Evolutionary conservation across 2,888 invertebrate species (phyloP), one percentile per base, ranked within the genome.

Genomic region (Synanthedon andrenaeformis): DNA sequence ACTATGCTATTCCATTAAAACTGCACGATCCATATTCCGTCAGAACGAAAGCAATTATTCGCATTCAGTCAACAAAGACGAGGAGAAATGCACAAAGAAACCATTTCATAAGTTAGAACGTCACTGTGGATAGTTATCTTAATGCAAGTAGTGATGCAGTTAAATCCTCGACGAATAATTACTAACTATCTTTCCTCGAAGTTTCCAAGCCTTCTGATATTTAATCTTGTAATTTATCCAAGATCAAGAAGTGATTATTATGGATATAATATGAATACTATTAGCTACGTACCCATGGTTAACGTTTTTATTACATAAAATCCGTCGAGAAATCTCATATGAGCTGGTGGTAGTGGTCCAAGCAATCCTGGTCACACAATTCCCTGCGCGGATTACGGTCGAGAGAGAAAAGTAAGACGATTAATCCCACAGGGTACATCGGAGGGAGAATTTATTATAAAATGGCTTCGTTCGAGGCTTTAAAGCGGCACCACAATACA

Each of bases 381-480:
- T 81, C 82, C 79, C 82, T 72, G 69, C 67, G 76, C 75, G 83
- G 82, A 82, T 86, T 81, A 83, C 71, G 71, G 72, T 63, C 62
- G 72, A 74, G 80, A 81, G 82, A 82, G 81, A 82, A 83, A 85
- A 85, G 82, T 82, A 83, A 83, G 84, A 79, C 83, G 83, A 85
- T 84, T 86, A 85, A 86, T 86, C 82, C 85, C 82, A 70, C 71
- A 71, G 78, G 78, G 75, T 74, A 75, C 64, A 69, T 70, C 64
- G 69, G 70, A 74, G 67, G 62, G 77, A 78, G 77, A 83, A 83
- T 83, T 82, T 85, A 84, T 84, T 82, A 84, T 83, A 83, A 85
- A 84, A 78, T 71, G 76, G 73, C 82, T 79, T 74, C 74, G 35
- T 76, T 67, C 69, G 68, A 72, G 66, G 73, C 70, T 74, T 74